These are phyloP conservation scores for Sarcophaga subvicina DNA, from an alignment of 2,888 invertebrate species.

Conservation along the genomic window DNA sequence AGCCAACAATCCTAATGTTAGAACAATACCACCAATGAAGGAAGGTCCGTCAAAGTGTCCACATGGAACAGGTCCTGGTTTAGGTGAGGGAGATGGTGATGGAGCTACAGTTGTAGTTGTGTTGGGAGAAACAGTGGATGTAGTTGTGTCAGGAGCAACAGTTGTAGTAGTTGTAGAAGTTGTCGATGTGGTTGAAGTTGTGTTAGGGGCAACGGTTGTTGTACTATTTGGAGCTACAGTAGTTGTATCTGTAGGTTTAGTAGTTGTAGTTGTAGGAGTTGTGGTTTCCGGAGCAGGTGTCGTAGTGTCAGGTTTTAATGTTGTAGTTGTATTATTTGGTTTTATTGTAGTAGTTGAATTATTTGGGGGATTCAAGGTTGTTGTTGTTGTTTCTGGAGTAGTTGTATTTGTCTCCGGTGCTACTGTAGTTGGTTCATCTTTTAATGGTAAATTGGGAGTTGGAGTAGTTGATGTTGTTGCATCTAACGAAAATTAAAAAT, in stretches of 20 bases:
- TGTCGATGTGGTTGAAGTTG: conserved; percentile 62
- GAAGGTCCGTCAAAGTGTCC: conserved; percentile 88
- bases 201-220: conserved; percentile 48
- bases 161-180: conserved; percentile 64
- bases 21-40: conserved; percentile 92
- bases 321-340: conserved; percentile 8
- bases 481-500: not conserved
- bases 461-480: not conserved
- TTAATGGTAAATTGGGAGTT: not conserved
- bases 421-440: conserved; percentile 6
- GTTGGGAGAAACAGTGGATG: conserved; percentile 71
- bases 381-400: conserved; percentile 42
- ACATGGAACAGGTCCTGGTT: conserved; percentile 76
- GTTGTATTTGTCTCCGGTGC: conserved; percentile 14
- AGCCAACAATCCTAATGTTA: conserved; percentile 89
- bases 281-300: conserved; percentile 50
- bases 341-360: conserved; percentile 3
- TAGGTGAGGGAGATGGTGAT: conserved; percentile 73
- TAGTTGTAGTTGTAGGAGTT: conserved; percentile 36
- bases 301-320: conserved; percentile 30
- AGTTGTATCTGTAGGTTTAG: conserved; percentile 39
- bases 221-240: conserved; percentile 47
- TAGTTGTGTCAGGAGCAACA: conserved; percentile 69
- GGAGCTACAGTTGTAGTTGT: conserved; percentile 67
- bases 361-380: conserved; percentile 34